These are phyloP conservation scores for Strigamia crassipes DNA, from an alignment of 2,888 invertebrate genomes.

Conservation along the genomic window DNA sequence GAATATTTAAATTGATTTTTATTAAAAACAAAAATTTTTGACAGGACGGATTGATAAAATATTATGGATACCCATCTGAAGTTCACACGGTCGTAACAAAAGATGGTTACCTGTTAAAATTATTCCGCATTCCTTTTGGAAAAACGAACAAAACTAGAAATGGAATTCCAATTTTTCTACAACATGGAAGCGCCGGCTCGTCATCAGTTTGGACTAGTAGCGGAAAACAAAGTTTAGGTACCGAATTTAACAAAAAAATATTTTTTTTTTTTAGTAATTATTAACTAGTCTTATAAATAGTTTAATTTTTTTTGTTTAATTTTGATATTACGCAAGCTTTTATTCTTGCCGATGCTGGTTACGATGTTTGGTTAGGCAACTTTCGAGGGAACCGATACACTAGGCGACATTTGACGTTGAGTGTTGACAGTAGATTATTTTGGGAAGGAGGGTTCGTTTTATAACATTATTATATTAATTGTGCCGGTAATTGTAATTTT, in stretches of 20 bases:
- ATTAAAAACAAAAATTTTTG: too few relatives aligned
- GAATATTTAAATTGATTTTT: too few relatives aligned
- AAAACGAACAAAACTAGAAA: background rate
- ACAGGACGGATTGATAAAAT: background rate
- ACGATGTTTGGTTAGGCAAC: conserved; percentile 60
- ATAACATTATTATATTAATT: too few relatives aligned
- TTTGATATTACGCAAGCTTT: background rate
- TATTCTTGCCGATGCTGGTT: conserved; percentile 58
- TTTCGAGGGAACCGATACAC: conserved; percentile 56
- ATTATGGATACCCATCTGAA: background rate
- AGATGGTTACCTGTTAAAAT: background rate
- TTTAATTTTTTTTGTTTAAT: background rate
- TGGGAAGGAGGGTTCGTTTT: background rate
- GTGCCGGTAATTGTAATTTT: too few relatives aligned
- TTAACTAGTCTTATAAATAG: background rate
- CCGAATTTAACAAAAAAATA: too few relatives aligned
- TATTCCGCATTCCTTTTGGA: background rate
- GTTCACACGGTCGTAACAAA: background rate
- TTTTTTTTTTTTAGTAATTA: too few relatives aligned
- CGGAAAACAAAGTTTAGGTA: background rate
- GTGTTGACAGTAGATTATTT: background rate
- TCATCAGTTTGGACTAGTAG: background rate
- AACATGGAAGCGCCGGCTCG: background rate
- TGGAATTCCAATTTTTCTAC: background rate
- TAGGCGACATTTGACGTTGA: background rate